A percentile compares a stretch with the other conserved stretches of the same genome.
These are phyloP conservation scores for Mergus octosetaceus DNA, from an alignment of 2,797 vertebrate genomes.

Conservation along the genomic window DNA sequence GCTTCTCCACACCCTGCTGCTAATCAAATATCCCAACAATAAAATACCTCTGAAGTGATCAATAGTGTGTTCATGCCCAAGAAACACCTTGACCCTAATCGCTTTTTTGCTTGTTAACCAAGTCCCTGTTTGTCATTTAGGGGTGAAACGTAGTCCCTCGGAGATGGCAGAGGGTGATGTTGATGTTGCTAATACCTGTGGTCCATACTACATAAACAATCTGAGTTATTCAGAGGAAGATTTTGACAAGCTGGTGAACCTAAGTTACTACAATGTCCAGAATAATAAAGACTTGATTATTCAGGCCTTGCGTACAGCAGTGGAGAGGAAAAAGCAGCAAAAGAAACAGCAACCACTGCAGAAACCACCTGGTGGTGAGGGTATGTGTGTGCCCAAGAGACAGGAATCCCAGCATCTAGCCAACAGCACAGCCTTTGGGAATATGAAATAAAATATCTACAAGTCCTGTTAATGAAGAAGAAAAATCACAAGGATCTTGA, in stretches of 20 bases:
- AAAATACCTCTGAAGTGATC: neutral
- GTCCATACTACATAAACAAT: conserved; percentile 82
- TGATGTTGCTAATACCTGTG: conserved; percentile 74
- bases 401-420: neutral
- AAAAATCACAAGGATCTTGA: neutral
- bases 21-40: neutral
- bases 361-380: neutral
- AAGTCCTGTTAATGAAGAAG: neutral
- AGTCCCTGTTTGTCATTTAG: neutral
- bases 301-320: conserved; percentile 62
- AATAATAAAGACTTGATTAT: conserved; percentile 82
- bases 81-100: neutral
- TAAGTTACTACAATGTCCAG: conserved; percentile 83
- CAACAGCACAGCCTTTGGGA: neutral
- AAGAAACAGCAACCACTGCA: conserved; percentile 29
- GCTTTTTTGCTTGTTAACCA: neutral
- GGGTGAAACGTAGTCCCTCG: conserved; percentile 76
- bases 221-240: conserved; percentile 80
- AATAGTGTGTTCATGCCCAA: neutral
- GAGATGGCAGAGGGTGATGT: conserved; percentile 82
- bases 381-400: neutral
- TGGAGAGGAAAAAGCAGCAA: conserved; percentile 72
- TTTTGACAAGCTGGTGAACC: conserved; percentile 81
- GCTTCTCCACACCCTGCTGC: neutral
- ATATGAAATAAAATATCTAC: neutral